A percentile compares a stretch with the other conserved stretches of the same genome.
Conservation (phyloP, 2,888 invertebrate species). For the Napeogenes sylphis region DNA sequence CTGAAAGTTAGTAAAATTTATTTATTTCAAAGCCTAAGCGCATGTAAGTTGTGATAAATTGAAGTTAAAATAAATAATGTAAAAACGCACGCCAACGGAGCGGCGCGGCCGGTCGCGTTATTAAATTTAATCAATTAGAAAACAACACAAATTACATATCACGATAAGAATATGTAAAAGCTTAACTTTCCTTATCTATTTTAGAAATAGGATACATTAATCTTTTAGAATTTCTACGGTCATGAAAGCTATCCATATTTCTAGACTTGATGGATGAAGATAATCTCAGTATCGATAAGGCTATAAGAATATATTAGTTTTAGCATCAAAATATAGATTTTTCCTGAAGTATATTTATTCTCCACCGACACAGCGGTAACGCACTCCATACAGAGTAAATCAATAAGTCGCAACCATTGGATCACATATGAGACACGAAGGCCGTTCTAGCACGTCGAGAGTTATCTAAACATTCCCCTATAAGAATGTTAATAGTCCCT, state of each 20-base stretch:
- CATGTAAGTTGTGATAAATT: constrained; percentile 28
- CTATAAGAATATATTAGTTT: too few species aligned
- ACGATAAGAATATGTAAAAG: not conserved
- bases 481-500: constrained; percentile 74
- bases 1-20: constrained; percentile 28
- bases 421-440: constrained; percentile 32
- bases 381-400: constrained; percentile 24
- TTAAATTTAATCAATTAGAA: constrained; percentile 20
- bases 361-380: too few species aligned
- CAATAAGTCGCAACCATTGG: constrained; percentile 32
- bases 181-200: not conserved
- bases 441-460: constrained; percentile 38
- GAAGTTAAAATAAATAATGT: constrained; percentile 26
- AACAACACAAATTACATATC: constrained; percentile 8
- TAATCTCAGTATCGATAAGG: too few species aligned
- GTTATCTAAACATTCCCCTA: constrained; percentile 71
- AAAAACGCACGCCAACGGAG: constrained; percentile 24
- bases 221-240: too few species aligned
- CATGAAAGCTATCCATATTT: too few species aligned
- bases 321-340: too few species aligned
- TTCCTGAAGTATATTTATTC: too few species aligned
- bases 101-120: constrained; percentile 17
- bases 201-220: too few species aligned
- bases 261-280: too few species aligned
- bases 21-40: constrained; percentile 26